Evolutionary conservation across 2,113 vertebrate species (phyloP).

Genomic region (Ageneiosus marmoratus): DNA sequence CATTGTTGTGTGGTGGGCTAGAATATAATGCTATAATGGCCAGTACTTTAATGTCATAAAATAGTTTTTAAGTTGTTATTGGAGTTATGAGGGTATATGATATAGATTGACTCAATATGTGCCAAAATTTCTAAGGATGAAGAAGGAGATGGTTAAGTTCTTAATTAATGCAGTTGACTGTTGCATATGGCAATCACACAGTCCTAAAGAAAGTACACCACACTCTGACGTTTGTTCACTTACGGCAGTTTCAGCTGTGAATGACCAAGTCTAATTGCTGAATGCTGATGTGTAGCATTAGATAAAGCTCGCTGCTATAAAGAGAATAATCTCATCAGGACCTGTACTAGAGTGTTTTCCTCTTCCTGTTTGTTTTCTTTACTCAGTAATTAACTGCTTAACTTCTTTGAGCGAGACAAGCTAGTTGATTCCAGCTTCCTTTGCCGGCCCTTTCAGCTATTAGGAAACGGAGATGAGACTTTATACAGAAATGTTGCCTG

Average conservation of each 20-base stretch:
- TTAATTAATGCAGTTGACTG: conserved; percentile 3
- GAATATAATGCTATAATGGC: neutral
- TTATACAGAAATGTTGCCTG: conserved; percentile 14
- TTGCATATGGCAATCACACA: conserved; percentile 33
- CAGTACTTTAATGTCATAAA: neutral
- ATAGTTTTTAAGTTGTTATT: neutral
- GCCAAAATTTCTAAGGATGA: neutral
- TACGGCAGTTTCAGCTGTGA: neutral
- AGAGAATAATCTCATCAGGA: conserved; percentile 31
- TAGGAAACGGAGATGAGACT: conserved; percentile 9
- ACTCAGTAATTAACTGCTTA: conserved; percentile 61
- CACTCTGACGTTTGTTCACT: conserved; percentile 22
- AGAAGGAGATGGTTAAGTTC: neutral
- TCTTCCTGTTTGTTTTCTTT: conserved; percentile 59
- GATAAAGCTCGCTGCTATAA: conserved; percentile 30
- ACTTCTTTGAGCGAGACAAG: conserved; percentile 1
- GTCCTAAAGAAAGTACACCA: conserved; percentile 18
- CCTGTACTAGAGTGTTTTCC: conserved; percentile 55
- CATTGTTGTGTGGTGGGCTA: conserved; percentile 11
- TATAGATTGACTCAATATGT: neutral
- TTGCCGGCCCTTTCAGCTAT: neutral
- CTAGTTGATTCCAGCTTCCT: conserved; percentile 31
- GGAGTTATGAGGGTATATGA: neutral
- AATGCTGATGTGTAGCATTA: conserved; percentile 50
- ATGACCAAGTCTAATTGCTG: conserved; percentile 42